These are phyloP conservation scores for Patella ulyssiponensis DNA, from an alignment of 2,888 invertebrate genomes.

Conservation along the genomic window DNA sequence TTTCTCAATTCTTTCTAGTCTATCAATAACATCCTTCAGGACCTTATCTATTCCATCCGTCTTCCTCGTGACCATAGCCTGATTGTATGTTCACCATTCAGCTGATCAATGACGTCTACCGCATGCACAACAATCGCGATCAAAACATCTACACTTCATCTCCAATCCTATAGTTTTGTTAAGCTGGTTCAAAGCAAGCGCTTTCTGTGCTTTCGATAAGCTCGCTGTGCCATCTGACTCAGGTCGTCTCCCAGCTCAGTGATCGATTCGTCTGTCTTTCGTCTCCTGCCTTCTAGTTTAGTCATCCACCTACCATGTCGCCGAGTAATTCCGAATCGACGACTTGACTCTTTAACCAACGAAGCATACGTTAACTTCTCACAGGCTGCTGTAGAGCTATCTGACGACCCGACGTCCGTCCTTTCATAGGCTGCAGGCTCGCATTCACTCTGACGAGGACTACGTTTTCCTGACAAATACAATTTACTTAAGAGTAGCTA, in stretches of 20 bases:
- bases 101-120: neutral
- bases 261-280: constrained; percentile 26
- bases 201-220: constrained; percentile 32
- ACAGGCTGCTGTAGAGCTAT: too few species aligned
- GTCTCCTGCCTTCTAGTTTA: constrained; percentile 23
- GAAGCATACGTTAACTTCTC: neutral
- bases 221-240: constrained; percentile 27
- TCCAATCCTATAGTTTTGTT: constrained; percentile 29
- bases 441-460: neutral
- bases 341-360: neutral
- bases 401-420: too few species aligned
- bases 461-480: neutral
- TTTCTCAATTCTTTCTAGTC: neutral
- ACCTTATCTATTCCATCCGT: neutral
- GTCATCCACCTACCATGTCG: constrained; percentile 32
- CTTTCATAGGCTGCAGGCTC: neutral
- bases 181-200: constrained; percentile 33
- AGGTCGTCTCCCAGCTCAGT: constrained; percentile 32
- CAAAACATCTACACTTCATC: constrained; percentile 34
- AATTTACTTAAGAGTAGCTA: too few species aligned
- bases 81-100: neutral
- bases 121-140: neutral
- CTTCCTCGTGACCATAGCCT: too few species aligned
- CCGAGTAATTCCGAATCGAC: constrained; percentile 22
- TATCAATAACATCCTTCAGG: neutral